phyloP scores from a whole-genome alignment of 2,113 vertebrate species.

The Cettia cetti region DNA sequence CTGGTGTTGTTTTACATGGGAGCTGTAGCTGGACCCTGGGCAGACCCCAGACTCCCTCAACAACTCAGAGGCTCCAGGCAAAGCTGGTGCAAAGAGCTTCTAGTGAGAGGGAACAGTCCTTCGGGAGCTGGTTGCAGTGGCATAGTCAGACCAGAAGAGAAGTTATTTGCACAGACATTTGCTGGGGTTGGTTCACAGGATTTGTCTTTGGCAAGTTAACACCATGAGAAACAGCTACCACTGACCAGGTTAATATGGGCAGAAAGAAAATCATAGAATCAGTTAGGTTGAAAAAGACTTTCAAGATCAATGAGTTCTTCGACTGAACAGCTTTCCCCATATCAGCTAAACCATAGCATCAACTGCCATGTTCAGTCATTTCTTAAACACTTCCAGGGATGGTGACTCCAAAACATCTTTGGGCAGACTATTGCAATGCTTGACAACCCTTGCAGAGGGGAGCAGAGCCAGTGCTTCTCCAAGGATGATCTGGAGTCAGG shows the following conservation, averaged over 20 bases:
- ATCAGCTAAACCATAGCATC: background rate
- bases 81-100: background rate
- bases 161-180: background rate
- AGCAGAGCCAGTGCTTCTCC: background rate
- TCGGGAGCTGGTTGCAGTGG: background rate
- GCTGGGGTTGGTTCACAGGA: background rate
- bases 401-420: background rate
- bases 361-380: background rate
- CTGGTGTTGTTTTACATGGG: background rate
- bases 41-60: background rate
- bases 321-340: background rate
- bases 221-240: background rate
- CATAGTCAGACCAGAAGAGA: background rate
- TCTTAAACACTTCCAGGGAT: background rate
- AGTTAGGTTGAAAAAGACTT: background rate
- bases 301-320: background rate
- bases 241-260: background rate
- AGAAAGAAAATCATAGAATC: background rate
- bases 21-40: background rate
- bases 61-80: background rate
- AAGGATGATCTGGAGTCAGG: background rate
- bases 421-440: background rate
- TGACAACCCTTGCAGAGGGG: background rate
- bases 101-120: background rate
- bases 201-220: background rate